Percentiles rank a stretch among this genome's conserved stretches.
phyloP scores from a whole-genome alignment of 2,113 vertebrate genomes.

The Quiscalus mexicanus region DNA sequence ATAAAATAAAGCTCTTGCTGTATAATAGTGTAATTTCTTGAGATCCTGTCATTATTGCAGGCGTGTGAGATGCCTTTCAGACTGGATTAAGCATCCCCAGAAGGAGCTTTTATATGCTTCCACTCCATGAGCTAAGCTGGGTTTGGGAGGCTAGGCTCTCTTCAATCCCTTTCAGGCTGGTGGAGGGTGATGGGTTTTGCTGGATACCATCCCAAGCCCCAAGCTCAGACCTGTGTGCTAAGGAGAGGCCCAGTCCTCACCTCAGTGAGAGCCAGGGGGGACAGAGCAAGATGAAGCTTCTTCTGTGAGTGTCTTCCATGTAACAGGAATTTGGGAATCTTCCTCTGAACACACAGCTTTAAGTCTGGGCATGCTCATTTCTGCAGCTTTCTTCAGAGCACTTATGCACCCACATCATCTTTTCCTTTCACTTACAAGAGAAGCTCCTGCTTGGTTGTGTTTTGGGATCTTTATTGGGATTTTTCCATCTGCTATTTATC shows the following conservation, averaged over 20 bases:
- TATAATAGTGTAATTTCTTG: slow-evolving; percentile 18
- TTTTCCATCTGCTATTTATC: neutral
- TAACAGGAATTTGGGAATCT: neutral
- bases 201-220: neutral
- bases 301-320: neutral
- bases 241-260: neutral
- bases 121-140: neutral
- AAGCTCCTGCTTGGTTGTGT: neutral
- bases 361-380: neutral
- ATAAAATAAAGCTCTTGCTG: neutral
- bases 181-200: neutral
- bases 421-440: neutral
- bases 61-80: neutral
- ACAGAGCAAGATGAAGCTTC: neutral
- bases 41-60: neutral
- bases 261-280: neutral
- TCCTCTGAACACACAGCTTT: neutral
- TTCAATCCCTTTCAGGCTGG: neutral
- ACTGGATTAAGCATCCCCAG: neutral
- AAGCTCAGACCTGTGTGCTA: neutral
- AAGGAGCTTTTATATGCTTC: neutral
- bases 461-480: neutral
- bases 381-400: neutral
- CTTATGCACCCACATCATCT: neutral
- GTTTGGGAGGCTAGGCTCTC: neutral